Evolutionary conservation across 2,888 invertebrate genomes (phyloP), one percentile per base, ranked within the genome.

Genomic region (Invenusta paracnida): DNA sequence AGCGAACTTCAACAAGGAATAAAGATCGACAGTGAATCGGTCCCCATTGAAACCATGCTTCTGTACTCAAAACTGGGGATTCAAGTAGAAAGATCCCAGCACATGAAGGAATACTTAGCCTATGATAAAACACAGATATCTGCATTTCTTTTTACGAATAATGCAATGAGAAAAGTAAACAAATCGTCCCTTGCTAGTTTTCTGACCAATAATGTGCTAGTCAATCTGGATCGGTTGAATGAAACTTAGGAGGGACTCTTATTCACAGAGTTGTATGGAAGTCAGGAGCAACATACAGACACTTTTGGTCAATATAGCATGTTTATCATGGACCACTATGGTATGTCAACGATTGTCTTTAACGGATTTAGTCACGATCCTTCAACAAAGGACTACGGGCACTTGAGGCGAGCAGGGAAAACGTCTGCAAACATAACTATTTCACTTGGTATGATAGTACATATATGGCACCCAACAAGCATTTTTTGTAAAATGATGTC

Each of bases 61-160:
- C 79, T 79, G 25, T 79, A 11, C 29, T 79, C 79, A 79, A 79
- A n/a, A 79, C 79, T 79, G 5, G 25, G 2, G 5, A 79, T 79
- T 79, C 79, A 79, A 79, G n/a, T 79, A 25, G 79, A 79, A 79
- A 23, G 79, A 79, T 79, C 79, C n/a, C 79, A 79, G 79, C 5
- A 79, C 27, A 79, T 79, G 79, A 27, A 79, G n/a, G 79, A 79
- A 79, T 79, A 79, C 29, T 79, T 79, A 5, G n/a, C 79, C n/a
- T 79, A 79, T 79, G 79, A 79, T 11, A 11, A 11, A 27, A 23
- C 79, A 27, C 79, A 79, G 29, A 27, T 29, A 79, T 23, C 79
- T 29, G n/a, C 79, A 25, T 79, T 23, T 25, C 79, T 79, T 23
- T 79, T 79, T 23, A 79, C 2, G 5, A 27, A 79, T 29, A 79